Base-by-base conservation (phyloP, 2,113 vertebrate genomes). In the Apodemus speciosus region DNA sequence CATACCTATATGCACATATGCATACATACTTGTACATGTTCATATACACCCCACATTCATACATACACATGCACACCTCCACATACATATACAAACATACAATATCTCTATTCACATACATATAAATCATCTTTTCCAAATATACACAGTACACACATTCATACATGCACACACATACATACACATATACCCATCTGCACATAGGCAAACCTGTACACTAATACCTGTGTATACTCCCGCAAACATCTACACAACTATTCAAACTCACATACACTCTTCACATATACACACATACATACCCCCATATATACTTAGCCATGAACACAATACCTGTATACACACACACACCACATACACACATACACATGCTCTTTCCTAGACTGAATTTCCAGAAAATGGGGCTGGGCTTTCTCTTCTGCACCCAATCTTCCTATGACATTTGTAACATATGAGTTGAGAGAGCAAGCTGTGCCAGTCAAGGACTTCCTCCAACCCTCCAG, bases 1-100 rank as follows among this genome's bases (percentile, higher is more conserved):
- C 18, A 0, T 3, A 2, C 27, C 27, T 35, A 79, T 49, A 43
- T 0, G 0, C 8, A 3, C 13, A 0, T 27, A 9, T 0, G 1
- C n/a, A 14, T 11, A 49, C 5, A 3, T 35, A 49, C 30, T 1
- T 18, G 18, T 32, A 35, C 18, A 14, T 20, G 11, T 60, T 6
- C 46, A 1, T 38, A 11, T 9, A 2, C 16, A 21, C 7, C 0
- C 4, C 43, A 62, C 60, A 27, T 49, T 14, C 14, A 32, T 35
- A 66, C 32, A 71, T 21, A 21, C n/a, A 23, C 68, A n/a, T 69
- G 35, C n/a, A 72, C 9, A 40, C 76, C 16, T 35, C 18, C 20
- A 23, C 18, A 38, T 10, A 21, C 8, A 38, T 9, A 68, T 5
- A 23, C 38, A 40, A 23, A 38, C 38, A 40, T 9, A 43, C 18